phyloP scores from a whole-genome alignment of 1,140 invertebrate species.

The Galleria mellonella region DNA sequence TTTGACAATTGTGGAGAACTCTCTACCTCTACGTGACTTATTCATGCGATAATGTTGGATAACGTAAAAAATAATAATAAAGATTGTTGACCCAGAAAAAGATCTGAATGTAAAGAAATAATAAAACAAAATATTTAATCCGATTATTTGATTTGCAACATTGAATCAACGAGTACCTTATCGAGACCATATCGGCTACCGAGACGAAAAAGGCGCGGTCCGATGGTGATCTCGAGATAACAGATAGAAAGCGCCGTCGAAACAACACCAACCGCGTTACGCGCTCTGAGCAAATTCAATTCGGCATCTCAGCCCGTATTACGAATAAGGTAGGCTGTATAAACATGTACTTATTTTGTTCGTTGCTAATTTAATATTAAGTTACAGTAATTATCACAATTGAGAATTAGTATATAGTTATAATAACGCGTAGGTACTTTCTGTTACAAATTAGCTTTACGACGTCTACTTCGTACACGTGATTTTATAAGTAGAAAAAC shows the following conservation, averaged over 20 bases:
- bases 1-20: not conserved
- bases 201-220: conserved; percentile 32
- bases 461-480: too few species aligned
- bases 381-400: not conserved
- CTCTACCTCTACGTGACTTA: conserved; percentile 2
- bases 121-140: conserved; percentile 29
- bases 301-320: conserved; percentile 18
- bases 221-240: conserved; percentile 51
- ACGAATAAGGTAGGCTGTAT: conserved; percentile 26
- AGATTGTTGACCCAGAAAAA: conserved; percentile 23
- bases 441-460: too few species aligned
- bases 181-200: conserved; percentile 36
- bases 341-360: not conserved
- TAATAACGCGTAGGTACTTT: too few species aligned
- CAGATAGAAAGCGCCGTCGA: conserved; percentile 60
- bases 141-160: conserved; percentile 33
- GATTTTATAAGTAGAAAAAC: too few species aligned
- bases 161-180: conserved; percentile 44
- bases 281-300: conserved; percentile 46
- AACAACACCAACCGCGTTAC: conserved; percentile 60
- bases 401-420: too few species aligned
- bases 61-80: too few species aligned
- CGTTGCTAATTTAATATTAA: not conserved
- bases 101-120: conserved; percentile 15
- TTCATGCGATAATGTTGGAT: conserved; percentile 4